phyloP scores from a whole-genome alignment of 2,797 vertebrate genomes.

The Scolopax rusticola region DNA sequence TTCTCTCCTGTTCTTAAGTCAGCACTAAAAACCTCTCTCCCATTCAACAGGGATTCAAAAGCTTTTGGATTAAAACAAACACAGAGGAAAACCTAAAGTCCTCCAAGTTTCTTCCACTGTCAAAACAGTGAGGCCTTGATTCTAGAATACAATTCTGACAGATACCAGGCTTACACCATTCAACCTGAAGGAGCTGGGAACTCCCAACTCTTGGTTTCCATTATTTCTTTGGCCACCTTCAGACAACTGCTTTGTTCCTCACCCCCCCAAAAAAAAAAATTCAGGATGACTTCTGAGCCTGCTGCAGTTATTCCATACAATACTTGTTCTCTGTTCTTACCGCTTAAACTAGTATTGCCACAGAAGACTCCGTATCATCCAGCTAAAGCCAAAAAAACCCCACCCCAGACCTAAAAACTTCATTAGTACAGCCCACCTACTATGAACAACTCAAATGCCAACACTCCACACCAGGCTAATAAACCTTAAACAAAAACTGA shows the following conservation, averaged over 20 bases:
- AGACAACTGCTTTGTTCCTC: neutral
- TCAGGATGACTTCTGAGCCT: neutral
- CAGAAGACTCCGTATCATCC: neutral
- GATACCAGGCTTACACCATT: neutral
- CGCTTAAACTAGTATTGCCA: accelerated
- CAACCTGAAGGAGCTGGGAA: neutral
- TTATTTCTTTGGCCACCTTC: neutral
- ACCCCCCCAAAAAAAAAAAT: neutral
- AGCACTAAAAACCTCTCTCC: neutral
- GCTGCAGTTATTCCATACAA: neutral
- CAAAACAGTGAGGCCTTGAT: neutral
- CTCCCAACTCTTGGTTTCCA: neutral
- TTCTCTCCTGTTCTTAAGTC: neutral
- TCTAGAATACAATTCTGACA: neutral
- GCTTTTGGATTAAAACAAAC: neutral
- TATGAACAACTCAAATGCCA: neutral
- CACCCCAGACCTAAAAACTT: neutral
- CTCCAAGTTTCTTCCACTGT: neutral
- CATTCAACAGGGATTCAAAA: neutral
- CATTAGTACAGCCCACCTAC: neutral
- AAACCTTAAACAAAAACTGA: neutral
- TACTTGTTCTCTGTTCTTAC: accelerated
- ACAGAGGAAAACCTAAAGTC: neutral
- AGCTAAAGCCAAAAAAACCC: neutral
- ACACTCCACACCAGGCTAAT: neutral